Evolutionary conservation across 2,888 invertebrate genomes (phyloP).

Genomic region (Drosophila setosimentum): DNA sequence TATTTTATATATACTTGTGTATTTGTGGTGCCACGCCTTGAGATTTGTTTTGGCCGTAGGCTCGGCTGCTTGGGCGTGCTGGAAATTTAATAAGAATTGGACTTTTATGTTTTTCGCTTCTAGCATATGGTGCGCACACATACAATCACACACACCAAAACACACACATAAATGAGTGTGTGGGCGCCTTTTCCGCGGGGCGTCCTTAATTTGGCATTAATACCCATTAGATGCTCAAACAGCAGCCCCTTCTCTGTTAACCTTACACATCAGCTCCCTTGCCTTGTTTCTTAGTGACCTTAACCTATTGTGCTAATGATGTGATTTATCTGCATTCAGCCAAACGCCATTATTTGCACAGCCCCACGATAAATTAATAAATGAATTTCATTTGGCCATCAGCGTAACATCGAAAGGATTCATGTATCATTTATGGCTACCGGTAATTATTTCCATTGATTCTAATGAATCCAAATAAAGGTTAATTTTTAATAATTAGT

Average conservation of each 20-base stretch:
- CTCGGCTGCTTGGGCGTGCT: conserved; percentile 67
- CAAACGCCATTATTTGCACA: conserved; percentile 55
- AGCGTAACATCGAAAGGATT: conserved; percentile 6
- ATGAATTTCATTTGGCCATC: conserved; percentile 47
- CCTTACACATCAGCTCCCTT: background rate
- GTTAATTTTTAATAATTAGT: conserved; percentile 42
- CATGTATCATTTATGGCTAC: conserved; percentile 16
- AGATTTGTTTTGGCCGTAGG: conserved; percentile 35
- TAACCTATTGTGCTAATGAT: conserved; percentile 70
- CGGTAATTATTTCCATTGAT: conserved; percentile 51
- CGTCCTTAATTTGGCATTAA: conserved; percentile 67
- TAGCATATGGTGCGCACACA: conserved; percentile 48
- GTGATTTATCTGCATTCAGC: conserved; percentile 66
- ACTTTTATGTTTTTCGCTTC: conserved; percentile 73
- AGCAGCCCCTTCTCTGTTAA: background rate
- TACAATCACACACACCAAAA: conserved; percentile 16
- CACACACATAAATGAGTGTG: background rate
- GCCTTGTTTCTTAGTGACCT: conserved; percentile 20
- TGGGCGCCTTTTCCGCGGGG: conserved; percentile 48
- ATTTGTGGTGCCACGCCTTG: conserved; percentile 24
- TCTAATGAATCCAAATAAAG: conserved; percentile 42
- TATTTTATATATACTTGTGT: conserved; percentile 3
- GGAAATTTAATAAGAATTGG: conserved; percentile 78
- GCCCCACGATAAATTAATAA: conserved; percentile 49
- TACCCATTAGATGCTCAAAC: conserved; percentile 38